Conservation (phyloP, 1,140 invertebrate species). For the Doryteuthis pealeii region DNA sequence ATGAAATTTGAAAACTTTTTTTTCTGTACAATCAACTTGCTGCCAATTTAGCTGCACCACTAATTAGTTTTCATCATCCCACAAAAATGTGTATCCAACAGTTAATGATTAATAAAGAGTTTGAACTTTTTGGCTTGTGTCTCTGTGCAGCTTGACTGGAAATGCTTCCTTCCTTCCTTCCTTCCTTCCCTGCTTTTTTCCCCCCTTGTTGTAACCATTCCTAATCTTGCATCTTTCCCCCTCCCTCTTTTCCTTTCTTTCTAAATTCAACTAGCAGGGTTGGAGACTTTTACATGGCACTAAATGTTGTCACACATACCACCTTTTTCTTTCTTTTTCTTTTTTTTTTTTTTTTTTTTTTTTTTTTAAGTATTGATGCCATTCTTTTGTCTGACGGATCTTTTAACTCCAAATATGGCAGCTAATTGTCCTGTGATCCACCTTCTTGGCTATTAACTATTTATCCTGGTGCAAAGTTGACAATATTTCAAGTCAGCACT, state of each 20-base stretch:
- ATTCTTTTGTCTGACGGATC: background rate
- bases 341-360: background rate
- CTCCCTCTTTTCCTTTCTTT: background rate
- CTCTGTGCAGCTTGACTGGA: conserved; percentile 7
- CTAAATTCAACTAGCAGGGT: background rate
- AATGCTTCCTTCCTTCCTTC: background rate
- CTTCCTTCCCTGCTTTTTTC: background rate
- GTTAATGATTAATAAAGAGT: conserved; percentile 5
- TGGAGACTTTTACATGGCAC: background rate
- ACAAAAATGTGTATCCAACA: background rate
- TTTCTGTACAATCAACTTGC: conserved; percentile 8
- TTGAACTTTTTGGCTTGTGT: conserved; percentile 3
- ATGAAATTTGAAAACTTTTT: background rate
- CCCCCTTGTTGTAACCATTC: background rate
- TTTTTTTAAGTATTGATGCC: background rate
- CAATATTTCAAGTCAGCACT: background rate
- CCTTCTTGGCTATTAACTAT: background rate
- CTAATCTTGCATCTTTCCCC: background rate
- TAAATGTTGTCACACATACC: background rate
- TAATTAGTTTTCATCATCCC: background rate
- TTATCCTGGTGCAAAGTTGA: background rate
- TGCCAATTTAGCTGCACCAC: conserved; percentile 1
- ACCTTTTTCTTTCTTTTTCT: background rate
- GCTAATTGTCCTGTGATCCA: background rate
- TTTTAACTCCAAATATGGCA: background rate